Base-by-base conservation (phyloP, 2,797 vertebrate genomes). In the Botia almorhae region DNA sequence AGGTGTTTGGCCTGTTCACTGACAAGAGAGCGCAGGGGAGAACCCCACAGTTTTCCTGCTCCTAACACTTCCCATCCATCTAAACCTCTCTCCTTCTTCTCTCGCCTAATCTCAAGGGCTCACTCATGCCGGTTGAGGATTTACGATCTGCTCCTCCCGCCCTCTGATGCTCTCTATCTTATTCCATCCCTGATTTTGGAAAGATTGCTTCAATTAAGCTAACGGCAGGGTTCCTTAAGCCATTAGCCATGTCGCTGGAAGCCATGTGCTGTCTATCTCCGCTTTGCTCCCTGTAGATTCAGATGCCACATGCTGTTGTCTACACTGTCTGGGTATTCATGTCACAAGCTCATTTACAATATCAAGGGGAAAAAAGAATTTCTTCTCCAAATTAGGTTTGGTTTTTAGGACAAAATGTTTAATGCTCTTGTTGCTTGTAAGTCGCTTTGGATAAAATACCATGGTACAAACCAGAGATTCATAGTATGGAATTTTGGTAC, bases 141-240 rank as follows among this genome's bases (percentile, higher is more conserved):
- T 82, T 77, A 84, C 67, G 61, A 76, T 74, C 70, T 39, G 51
- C 14, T 61, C n/a, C 74, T 43, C n/a, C 69, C 53, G 23, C 69
- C 72, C 74, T 81, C 74, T 61, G 3, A 81, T 29, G 73, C 51
- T 29, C 63, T 50, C 78, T 55, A 17, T 77, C 55, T 68, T 70
- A 71, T 72, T 76, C 74, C 61, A 6, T 81, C 36, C 74, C 51
- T 85, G 89, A 89, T 76, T 78, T 85, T 33, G 69, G 82, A 88
- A 85, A 90, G 88, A 90, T 88, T 87, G 88, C 91, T 89, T 92
- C 91, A 92, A 93, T 93, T 93, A 93, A 91, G 90, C 86, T 84
- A 89, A 84, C 91, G 77, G 88, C 85, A 86, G 93, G 93, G 91
- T 89, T 91, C 84, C 89, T 85, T 92, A 90, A 91, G 89, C 91